These are phyloP conservation scores for Heliconius cydno DNA, from an alignment of 2,888 invertebrate genomes.

Conservation along the genomic window DNA sequence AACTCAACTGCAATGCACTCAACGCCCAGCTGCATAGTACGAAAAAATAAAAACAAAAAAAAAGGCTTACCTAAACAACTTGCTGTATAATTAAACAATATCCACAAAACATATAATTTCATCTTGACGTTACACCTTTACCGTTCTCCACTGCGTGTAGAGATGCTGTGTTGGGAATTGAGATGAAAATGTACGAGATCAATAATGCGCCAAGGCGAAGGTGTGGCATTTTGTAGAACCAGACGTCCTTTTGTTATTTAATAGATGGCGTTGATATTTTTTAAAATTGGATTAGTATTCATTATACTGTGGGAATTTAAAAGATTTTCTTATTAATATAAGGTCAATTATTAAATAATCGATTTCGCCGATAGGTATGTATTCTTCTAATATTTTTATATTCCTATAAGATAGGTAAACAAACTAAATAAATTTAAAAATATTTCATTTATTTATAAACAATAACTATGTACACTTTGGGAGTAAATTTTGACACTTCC, in stretches of 20 bases:
- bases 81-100: constrained; percentile 58
- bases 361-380: background rate
- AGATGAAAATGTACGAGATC: constrained; percentile 61
- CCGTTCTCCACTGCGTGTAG: constrained; percentile 43
- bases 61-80: constrained; percentile 65
- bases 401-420: background rate
- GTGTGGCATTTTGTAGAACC: constrained; percentile 6
- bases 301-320: background rate
- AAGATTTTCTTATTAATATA: background rate
- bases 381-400: background rate
- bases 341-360: no score
- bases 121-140: constrained; percentile 53
- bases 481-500: background rate
- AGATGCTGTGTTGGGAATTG: constrained; percentile 51
- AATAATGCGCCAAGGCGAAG: constrained; percentile 55
- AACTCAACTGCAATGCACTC: constrained; percentile 1
- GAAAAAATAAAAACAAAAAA: background rate
- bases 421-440: background rate
- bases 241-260: background rate
- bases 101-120: constrained; percentile 61
- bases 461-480: background rate
- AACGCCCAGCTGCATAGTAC: background rate
- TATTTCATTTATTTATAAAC: constrained; percentile 18
- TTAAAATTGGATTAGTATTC: background rate
- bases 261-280: constrained; percentile 27